Conservation (phyloP, 2,797 vertebrate genomes). For the Rhodeus uyekii region DNA sequence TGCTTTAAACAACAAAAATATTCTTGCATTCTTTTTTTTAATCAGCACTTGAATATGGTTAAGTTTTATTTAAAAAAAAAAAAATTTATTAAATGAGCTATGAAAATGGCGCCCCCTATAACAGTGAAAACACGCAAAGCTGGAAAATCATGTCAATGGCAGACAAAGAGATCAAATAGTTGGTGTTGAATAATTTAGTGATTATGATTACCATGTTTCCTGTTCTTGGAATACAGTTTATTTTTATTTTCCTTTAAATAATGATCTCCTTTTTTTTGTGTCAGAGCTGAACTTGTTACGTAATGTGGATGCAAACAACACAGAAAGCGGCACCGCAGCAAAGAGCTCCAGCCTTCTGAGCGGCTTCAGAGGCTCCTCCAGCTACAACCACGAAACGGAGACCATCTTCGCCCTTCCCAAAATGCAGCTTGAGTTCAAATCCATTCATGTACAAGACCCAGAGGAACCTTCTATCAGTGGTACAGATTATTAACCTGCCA, state of each 20-base stretch:
- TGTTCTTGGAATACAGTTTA: not conserved
- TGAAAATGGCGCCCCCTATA: not conserved
- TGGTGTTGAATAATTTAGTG: too few species aligned
- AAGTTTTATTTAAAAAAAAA: not conserved
- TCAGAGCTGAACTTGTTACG: slow-evolving; percentile 92
- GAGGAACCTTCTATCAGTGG: slow-evolving; percentile 92
- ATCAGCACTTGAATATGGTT: not conserved
- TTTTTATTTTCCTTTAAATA: not conserved
- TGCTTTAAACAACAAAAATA: too few species aligned
- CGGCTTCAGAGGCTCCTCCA: slow-evolving; percentile 90
- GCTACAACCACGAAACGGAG: slow-evolving; percentile 98
- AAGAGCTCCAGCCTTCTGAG: slow-evolving; percentile 92
- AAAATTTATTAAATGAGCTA: too few species aligned
- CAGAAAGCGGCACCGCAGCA: slow-evolving; percentile 84
- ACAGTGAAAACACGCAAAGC: not conserved
- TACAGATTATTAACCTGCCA: slow-evolving; percentile 55
- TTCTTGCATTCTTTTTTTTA: not conserved
- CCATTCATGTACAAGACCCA: slow-evolving; percentile 94
- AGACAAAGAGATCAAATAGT: not conserved
- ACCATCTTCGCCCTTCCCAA: slow-evolving; percentile 97
- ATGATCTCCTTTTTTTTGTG: not conserved
- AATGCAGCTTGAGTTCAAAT: slow-evolving; percentile 99
- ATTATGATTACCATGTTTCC: not conserved
- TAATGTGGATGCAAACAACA: slow-evolving; percentile 93
- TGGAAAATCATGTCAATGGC: not conserved